Evolutionary conservation across 2,888 invertebrate genomes (phyloP).

Genomic region (Acanthopleura granulata): DNA sequence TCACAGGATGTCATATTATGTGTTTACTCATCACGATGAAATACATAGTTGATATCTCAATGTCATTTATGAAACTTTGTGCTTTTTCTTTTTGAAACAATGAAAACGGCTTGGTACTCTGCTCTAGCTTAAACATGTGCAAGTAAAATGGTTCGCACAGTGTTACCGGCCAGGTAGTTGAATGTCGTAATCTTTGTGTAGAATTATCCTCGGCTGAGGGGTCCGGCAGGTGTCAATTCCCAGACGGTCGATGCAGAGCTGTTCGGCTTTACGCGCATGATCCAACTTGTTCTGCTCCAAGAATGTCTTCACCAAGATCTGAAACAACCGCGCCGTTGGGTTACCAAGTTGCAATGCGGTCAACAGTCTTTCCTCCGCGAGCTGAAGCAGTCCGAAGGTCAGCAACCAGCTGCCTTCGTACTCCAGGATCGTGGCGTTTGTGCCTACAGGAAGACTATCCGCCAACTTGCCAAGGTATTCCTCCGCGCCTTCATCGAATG

Average conservation of each 20-base stretch:
- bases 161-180: not conserved
- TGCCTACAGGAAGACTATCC: conserved; percentile 34
- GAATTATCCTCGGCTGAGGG: conserved; percentile 16
- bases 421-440: conserved; percentile 49
- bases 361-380: conserved; percentile 40
- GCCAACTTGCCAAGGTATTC: conserved; percentile 29
- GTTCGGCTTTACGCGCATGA: conserved; percentile 13
- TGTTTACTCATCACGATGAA: too few species aligned
- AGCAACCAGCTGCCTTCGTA: conserved; percentile 53
- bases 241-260: conserved; percentile 18
- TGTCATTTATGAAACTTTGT: too few species aligned
- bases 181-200: conserved; percentile 17
- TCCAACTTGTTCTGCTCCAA: conserved; percentile 8
- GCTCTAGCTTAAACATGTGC: too few species aligned
- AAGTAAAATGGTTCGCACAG: too few species aligned
- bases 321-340: conserved; percentile 22
- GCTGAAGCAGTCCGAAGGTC: conserved; percentile 38
- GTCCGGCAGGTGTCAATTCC: not conserved
- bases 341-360: conserved; percentile 31
- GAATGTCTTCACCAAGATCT: conserved; percentile 21
- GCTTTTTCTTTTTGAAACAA: too few species aligned
- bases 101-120: too few species aligned
- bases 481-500: conserved; percentile 28
- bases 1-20: too few species aligned
- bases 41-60: too few species aligned